A percentile compares a stretch with the other conserved stretches of the same genome.
Evolutionary conservation across 1,140 invertebrate species (phyloP).

Genomic region (Zaprionus ornatus): DNA sequence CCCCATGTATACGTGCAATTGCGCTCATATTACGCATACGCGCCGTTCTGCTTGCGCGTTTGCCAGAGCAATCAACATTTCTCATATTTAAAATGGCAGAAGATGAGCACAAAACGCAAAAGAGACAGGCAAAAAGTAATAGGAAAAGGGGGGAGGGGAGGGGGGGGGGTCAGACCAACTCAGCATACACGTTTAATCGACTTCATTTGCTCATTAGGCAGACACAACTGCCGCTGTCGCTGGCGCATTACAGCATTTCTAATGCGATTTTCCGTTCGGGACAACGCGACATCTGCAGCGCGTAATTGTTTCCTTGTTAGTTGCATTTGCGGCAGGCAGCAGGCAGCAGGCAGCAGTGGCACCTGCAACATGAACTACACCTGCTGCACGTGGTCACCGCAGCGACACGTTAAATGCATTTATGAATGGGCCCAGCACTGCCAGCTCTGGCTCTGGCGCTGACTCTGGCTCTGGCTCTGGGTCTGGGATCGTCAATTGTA

Average conservation of each 20-base stretch:
- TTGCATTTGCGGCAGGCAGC: constrained; percentile 60
- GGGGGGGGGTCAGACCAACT: neutral
- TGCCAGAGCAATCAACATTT: constrained; percentile 45
- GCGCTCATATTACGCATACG: constrained; percentile 61
- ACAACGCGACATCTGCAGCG: constrained; percentile 53
- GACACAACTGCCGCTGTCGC: constrained; percentile 52
- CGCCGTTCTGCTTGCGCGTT: constrained; percentile 15
- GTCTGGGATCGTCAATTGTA: constrained; percentile 68
- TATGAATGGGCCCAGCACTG: constrained; percentile 54
- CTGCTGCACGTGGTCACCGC: constrained; percentile 27
- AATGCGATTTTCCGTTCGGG: constrained; percentile 50
- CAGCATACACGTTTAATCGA: constrained; percentile 69
- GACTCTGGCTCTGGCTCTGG: too few species aligned
- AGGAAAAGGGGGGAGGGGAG: neutral
- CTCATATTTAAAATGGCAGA: constrained; percentile 63
- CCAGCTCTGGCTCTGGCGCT: constrained; percentile 1
- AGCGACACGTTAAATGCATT: constrained; percentile 71
- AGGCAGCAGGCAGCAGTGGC: constrained; percentile 31
- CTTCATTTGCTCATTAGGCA: constrained; percentile 81
- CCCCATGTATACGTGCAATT: neutral
- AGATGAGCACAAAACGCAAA: neutral
- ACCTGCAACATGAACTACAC: constrained; percentile 24
- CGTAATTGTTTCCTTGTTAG: constrained; percentile 82
- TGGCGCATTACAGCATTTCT: constrained; percentile 50
- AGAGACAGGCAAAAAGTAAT: neutral